Evolutionary conservation across 2,113 vertebrate species (phyloP).

Genomic region (Aegypius monachus): DNA sequence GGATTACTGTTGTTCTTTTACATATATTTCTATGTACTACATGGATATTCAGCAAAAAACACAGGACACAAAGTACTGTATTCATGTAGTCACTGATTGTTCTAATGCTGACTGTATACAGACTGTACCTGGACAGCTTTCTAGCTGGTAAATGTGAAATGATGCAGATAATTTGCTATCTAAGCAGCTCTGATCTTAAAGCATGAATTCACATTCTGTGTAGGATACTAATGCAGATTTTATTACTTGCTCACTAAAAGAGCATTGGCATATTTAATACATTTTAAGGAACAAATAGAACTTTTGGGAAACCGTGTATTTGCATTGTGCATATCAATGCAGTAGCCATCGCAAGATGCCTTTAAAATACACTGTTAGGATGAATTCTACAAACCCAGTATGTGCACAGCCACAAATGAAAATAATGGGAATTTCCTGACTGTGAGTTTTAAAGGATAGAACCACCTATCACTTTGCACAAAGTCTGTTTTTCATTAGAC

Average conservation of each 20-base stretch:
- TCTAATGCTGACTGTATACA: constrained; percentile 12
- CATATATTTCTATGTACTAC: background rate
- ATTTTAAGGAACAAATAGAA: constrained; percentile 47
- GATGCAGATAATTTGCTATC: constrained; percentile 64
- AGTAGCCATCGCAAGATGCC: background rate
- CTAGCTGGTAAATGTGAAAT: constrained; percentile 50
- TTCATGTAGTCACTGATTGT: background rate
- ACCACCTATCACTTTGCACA: background rate
- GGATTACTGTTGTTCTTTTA: background rate
- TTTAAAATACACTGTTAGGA: background rate
- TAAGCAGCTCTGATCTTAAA: constrained; percentile 59
- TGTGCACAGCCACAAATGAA: background rate
- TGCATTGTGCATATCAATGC: constrained; percentile 7
- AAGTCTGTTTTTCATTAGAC: background rate
- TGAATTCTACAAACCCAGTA: background rate
- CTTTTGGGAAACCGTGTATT: background rate
- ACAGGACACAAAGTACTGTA: background rate
- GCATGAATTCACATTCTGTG: constrained; percentile 37
- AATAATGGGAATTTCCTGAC: background rate
- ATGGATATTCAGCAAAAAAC: constrained; percentile 30
- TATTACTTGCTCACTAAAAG: constrained; percentile 48
- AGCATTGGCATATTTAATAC: background rate
- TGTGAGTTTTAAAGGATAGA: background rate
- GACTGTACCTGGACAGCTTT: constrained; percentile 52
- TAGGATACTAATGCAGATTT: constrained; percentile 51